phyloP scores from a whole-genome alignment of 2,797 vertebrate species.

The Neosalanx taihuensis region DNA sequence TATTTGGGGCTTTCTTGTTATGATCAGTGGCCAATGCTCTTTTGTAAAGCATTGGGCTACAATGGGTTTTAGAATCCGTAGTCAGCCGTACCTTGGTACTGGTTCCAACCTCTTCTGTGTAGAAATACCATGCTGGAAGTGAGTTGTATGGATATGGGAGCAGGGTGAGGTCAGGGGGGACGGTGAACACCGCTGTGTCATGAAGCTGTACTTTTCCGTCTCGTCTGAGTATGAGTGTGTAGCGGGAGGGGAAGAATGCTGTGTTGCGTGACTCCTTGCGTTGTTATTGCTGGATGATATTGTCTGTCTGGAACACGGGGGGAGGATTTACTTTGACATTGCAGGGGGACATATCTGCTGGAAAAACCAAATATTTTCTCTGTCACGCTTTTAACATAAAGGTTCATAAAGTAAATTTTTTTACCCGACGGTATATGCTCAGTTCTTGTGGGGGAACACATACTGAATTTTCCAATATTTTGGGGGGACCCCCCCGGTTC shows the following conservation, averaged over 20 bases:
- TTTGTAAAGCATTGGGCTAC: neutral
- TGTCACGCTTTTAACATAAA: too few relatives aligned
- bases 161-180: neutral
- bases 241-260: neutral
- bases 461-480: too few relatives aligned
- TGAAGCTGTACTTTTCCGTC: slow-evolving; percentile 41
- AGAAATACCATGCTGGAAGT: neutral
- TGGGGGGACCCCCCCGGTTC: too few relatives aligned
- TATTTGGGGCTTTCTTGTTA: too few relatives aligned
- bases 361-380: too few relatives aligned
- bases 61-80: neutral
- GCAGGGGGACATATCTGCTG: too few relatives aligned
- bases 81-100: too few relatives aligned
- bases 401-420: too few relatives aligned
- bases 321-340: too few relatives aligned
- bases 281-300: slow-evolving; percentile 15
- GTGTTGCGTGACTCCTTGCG: neutral
- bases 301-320: slow-evolving; percentile 30
- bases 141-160: neutral
- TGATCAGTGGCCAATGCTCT: too few relatives aligned
- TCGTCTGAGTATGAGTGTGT: neutral
- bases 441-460: too few relatives aligned
- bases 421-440: too few relatives aligned
- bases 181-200: neutral
- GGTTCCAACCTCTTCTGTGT: neutral